Percentiles rank a stretch among this genome's conserved stretches.
phyloP scores from a whole-genome alignment of 2,113 vertebrate species.

The Bothrops jararaca region DNA sequence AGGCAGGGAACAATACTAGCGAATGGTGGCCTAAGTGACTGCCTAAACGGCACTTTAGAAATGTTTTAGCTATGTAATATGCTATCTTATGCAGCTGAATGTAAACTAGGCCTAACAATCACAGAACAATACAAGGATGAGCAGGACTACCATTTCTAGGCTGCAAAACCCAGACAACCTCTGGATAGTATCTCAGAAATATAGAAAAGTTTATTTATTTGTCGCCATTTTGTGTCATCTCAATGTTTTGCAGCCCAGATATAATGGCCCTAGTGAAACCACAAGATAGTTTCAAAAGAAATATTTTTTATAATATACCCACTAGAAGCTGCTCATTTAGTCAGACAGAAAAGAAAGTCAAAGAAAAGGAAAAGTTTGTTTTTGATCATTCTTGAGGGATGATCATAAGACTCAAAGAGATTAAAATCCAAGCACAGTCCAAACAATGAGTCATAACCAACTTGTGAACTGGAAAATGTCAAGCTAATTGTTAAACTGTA shows the following conservation, averaged over 20 bases:
- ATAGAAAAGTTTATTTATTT: neutral
- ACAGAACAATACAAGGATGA: neutral
- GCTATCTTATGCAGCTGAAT: neutral
- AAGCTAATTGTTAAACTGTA: conserved; percentile 64
- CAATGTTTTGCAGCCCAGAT: neutral
- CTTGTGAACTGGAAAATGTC: conserved; percentile 66
- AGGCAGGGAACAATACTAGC: neutral
- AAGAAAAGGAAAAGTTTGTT: conserved; percentile 51
- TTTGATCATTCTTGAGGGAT: conserved; percentile 60
- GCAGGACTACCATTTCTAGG: neutral
- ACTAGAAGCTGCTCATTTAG: neutral
- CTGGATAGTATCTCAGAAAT: neutral
- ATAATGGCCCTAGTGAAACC: neutral
- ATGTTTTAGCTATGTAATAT: neutral
- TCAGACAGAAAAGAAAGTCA: conserved; percentile 18
- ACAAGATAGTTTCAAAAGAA: neutral
- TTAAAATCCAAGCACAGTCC: conserved; percentile 64
- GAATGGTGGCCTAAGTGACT: neutral
- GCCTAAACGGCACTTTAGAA: neutral
- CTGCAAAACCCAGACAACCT: neutral
- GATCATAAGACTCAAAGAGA: conserved; percentile 65
- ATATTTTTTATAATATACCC: conserved; percentile 2
- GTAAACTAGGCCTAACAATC: neutral
- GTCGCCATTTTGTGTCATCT: neutral
- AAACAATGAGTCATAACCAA: conserved; percentile 64